Conservation (phyloP, 2,888 invertebrate genomes). For the Agrilus mali region DNA sequence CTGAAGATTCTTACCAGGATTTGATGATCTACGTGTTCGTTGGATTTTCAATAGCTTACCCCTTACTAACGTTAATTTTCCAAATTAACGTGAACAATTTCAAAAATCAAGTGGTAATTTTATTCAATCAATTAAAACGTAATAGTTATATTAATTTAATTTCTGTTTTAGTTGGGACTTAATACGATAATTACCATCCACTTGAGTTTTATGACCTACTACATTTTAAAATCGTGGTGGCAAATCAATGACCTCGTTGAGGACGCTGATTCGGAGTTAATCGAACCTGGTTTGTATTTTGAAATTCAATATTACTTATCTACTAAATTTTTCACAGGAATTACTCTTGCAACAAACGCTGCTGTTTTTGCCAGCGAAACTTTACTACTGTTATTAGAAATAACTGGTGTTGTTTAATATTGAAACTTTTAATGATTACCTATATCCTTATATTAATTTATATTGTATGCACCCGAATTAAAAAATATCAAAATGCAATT, state of each 20-base stretch:
- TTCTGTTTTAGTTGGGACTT: background rate
- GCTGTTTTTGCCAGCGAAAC: conserved; percentile 3
- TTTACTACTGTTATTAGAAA: conserved; percentile 4
- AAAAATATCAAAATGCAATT: no score
- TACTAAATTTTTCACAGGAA: conserved; percentile 2
- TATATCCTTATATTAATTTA: no score
- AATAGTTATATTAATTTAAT: background rate
- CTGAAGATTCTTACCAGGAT: no score
- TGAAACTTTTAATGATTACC: background rate
- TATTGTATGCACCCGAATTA: no score
- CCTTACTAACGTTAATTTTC: no score
- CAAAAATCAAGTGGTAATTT: no score
- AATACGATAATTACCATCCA: conserved; percentile 1
- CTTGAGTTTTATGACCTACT: background rate
- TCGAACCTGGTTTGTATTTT: background rate
- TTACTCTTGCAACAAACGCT: conserved; percentile 1
- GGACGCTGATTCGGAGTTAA: background rate
- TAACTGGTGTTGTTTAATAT: conserved; percentile 2
- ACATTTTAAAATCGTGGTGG: conserved; percentile 7
- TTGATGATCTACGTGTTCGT: no score
- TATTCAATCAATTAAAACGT: no score
- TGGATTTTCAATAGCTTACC: no score
- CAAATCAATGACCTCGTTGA: conserved; percentile 2
- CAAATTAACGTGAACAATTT: no score
- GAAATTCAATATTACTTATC: conserved; percentile 1